Conservation (phyloP, 2,113 vertebrate genomes). For the Ia io region DNA sequence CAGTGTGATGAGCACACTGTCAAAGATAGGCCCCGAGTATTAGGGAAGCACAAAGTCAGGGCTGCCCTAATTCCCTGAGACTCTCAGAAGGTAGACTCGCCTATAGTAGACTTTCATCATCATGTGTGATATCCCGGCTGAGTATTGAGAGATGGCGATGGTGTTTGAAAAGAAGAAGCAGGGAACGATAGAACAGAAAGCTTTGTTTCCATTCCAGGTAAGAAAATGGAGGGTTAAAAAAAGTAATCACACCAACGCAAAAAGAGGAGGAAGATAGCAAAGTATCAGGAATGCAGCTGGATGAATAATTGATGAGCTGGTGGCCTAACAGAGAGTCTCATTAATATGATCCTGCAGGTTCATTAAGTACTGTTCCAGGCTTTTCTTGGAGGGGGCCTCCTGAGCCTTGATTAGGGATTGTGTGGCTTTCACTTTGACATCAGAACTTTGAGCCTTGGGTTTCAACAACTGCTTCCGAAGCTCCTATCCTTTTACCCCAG, state of each 20-base stretch:
- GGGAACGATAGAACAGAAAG: neutral
- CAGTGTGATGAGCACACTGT: neutral
- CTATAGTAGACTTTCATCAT: neutral
- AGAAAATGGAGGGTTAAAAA: constrained; percentile 77
- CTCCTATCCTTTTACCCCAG: constrained; percentile 63
- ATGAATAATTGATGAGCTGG: constrained; percentile 90
- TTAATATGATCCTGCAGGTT: constrained; percentile 88
- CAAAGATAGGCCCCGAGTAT: neutral
- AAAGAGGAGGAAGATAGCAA: constrained; percentile 79
- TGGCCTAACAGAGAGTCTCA: constrained; percentile 84
- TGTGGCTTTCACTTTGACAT: constrained; percentile 80
- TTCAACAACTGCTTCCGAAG: constrained; percentile 74
- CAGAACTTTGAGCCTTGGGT: constrained; percentile 80
- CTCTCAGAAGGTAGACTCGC: neutral
- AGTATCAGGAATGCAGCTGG: constrained; percentile 78
- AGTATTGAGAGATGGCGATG: neutral
- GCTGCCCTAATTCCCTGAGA: neutral
- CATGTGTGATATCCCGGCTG: neutral
- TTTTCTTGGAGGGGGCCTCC: constrained; percentile 80
- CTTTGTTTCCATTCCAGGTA: constrained; percentile 71
- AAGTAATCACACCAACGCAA: constrained; percentile 70
- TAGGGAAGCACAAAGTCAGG: neutral
- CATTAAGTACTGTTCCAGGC: constrained; percentile 86
- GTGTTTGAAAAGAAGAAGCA: constrained; percentile 50
- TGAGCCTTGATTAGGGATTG: constrained; percentile 82